Conservation (phyloP, 2,113 vertebrate genomes). For the Actenoides lindsayi region DNA sequence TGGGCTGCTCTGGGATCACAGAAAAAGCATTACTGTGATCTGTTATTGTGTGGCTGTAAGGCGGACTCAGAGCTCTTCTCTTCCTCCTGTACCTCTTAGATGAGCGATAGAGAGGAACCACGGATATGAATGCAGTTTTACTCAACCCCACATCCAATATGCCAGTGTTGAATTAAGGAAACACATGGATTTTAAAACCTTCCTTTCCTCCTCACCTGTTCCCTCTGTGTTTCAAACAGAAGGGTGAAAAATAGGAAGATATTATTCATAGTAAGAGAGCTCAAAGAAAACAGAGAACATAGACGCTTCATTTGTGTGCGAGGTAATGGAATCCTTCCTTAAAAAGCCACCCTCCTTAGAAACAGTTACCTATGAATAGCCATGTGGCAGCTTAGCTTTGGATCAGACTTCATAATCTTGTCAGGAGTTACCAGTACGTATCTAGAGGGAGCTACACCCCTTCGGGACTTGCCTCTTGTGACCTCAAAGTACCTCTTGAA, state of each 20-base stretch:
- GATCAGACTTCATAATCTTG: background rate
- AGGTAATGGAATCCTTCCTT: background rate
- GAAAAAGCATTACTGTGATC: background rate
- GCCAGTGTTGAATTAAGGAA: background rate
- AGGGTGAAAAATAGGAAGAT: conserved; percentile 35
- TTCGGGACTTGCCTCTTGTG: background rate
- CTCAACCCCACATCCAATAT: conserved; percentile 36
- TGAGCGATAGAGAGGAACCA: background rate
- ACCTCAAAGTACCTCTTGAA: background rate
- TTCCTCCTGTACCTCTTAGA: background rate
- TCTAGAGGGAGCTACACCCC: background rate
- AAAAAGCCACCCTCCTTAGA: background rate
- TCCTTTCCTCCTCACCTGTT: conserved; percentile 49
- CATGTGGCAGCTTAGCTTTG: background rate
- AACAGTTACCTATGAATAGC: background rate
- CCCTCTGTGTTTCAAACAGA: conserved; percentile 42
- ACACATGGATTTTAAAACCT: conserved; percentile 1
- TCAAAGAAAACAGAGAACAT: background rate
- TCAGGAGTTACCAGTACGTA: background rate
- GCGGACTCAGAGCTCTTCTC: background rate
- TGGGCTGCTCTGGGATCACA: background rate
- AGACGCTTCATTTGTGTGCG: background rate
- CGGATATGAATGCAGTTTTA: conserved; percentile 26
- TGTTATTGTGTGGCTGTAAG: background rate
- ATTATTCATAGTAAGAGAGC: conserved; percentile 36